Percentiles rank a stretch among this genome's conserved stretches.
Conservation (phyloP, 2,888 invertebrate species). For the Andrena camellia region DNA sequence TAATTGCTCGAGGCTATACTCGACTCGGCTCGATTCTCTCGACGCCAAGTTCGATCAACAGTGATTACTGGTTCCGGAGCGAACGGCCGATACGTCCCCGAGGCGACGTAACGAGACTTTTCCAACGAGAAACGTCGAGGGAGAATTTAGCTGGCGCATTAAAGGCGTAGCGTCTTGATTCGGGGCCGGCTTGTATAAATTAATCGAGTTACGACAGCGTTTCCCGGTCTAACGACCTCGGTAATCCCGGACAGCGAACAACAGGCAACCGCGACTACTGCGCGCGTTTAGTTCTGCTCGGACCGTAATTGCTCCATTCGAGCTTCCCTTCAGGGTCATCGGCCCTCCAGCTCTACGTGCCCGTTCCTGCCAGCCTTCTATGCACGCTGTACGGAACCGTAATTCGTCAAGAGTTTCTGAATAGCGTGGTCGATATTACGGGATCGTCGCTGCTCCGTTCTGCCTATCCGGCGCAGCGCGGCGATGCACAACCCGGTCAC, state of each 20-base stretch:
- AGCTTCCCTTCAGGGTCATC: background rate
- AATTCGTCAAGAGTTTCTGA: background rate
- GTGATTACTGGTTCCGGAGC: slow-evolving; percentile 12
- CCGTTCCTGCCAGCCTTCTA: background rate
- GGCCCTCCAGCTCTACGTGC: background rate
- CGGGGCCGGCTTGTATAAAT: slow-evolving; percentile 18
- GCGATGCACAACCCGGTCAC: no score
- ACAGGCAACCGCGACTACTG: slow-evolving; percentile 6
- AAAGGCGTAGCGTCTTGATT: slow-evolving; percentile 13
- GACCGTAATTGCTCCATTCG: slow-evolving; percentile 25
- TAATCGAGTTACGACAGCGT: slow-evolving; percentile 38
- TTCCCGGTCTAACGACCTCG: slow-evolving; percentile 39
- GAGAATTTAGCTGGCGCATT: background rate
- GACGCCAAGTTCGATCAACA: background rate
- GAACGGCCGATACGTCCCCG: background rate
- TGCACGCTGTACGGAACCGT: background rate
- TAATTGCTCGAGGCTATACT: slow-evolving; percentile 37
- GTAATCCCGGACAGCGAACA: slow-evolving; percentile 22
- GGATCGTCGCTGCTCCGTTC: background rate
- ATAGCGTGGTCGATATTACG: background rate
- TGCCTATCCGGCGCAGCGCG: background rate
- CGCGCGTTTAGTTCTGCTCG: slow-evolving; percentile 31
- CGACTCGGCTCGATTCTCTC: slow-evolving; percentile 36
- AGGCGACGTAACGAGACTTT: slow-evolving; percentile 3
- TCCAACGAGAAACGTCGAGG: background rate